Evolutionary conservation across 1,140 invertebrate species (phyloP).

Genomic region (Drosophila virilis): DNA sequence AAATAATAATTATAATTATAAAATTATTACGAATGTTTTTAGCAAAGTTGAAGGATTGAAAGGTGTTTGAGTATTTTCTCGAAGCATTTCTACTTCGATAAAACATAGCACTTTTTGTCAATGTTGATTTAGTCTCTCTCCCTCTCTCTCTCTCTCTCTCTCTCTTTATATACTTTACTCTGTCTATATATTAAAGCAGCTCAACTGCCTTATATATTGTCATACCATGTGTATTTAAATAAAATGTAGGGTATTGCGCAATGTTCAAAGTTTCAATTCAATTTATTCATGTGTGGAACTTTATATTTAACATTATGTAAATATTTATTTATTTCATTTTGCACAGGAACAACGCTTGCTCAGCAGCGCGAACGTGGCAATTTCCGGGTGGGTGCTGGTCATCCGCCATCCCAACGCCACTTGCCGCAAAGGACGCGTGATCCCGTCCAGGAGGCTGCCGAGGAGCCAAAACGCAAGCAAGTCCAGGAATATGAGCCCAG

Average conservation of each 20-base stretch:
- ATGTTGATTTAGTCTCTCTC: too few species aligned
- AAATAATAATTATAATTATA: too few species aligned
- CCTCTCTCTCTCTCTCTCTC: too few species aligned
- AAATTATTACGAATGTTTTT: too few species aligned
- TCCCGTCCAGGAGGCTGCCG: constrained; percentile 60
- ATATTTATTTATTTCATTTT: not conserved
- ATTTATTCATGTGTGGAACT: not conserved
- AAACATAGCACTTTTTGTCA: too few species aligned
- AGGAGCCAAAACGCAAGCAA: constrained; percentile 60
- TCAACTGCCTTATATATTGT: too few species aligned
- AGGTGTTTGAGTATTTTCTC: too few species aligned
- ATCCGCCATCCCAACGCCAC: constrained; percentile 75
- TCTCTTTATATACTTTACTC: too few species aligned
- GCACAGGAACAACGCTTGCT: constrained; percentile 58
- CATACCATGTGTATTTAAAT: too few species aligned
- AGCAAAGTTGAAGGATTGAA: too few species aligned
- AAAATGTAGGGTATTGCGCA: not conserved
- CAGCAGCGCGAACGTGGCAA: constrained; percentile 58
- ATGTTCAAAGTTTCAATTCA: not conserved
- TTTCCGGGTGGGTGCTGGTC: constrained; percentile 71
- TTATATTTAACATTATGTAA: not conserved
- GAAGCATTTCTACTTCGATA: too few species aligned
- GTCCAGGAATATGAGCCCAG: constrained; percentile 72
- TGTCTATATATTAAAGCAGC: too few species aligned
- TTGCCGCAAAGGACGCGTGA: constrained; percentile 64